phyloP scores from a whole-genome alignment of 2,797 vertebrate genomes.

The Eospalax fontanierii region DNA sequence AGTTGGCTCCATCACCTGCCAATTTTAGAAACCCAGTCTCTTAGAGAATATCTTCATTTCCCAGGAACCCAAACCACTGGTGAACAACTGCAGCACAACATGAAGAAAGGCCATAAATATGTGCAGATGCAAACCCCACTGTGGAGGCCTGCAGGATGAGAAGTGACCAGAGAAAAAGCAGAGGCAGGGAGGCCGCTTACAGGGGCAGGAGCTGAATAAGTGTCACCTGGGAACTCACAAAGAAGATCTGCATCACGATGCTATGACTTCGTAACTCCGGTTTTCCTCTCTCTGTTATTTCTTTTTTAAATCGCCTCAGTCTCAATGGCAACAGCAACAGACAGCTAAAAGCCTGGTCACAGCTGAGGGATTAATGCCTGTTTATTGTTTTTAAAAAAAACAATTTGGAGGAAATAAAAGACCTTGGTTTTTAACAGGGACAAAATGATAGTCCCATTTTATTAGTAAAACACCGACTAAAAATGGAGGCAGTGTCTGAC shows the following conservation, averaged over 20 bases:
- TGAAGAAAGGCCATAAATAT: not conserved
- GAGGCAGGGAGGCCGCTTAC: not conserved
- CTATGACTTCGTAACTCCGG: too few relatives aligned
- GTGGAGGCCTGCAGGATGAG: not conserved
- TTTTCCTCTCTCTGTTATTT: not conserved
- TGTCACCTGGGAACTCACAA: not conserved
- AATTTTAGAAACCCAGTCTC: not conserved
- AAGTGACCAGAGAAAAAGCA: not conserved
- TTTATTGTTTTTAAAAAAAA: not conserved
- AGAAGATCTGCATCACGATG: too few relatives aligned
- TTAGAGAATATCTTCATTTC: not conserved
- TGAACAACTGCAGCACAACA: not conserved
- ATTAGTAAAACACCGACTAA: conserved; percentile 18
- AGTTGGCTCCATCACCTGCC: not conserved
- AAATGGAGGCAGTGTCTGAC: not conserved
- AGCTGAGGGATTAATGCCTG: not conserved
- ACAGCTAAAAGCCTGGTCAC: not conserved
- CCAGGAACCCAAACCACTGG: not conserved
- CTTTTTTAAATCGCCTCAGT: not conserved
- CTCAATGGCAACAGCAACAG: not conserved
- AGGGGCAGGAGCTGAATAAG: too few relatives aligned
- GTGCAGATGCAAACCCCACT: not conserved
- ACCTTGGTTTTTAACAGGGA: conserved; percentile 6
- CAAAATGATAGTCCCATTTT: conserved; percentile 29
- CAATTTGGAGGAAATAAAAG: conserved; percentile 39